Base-by-base conservation (phyloP, 2,888 invertebrate species). In the Schizaphis graminum region DNA sequence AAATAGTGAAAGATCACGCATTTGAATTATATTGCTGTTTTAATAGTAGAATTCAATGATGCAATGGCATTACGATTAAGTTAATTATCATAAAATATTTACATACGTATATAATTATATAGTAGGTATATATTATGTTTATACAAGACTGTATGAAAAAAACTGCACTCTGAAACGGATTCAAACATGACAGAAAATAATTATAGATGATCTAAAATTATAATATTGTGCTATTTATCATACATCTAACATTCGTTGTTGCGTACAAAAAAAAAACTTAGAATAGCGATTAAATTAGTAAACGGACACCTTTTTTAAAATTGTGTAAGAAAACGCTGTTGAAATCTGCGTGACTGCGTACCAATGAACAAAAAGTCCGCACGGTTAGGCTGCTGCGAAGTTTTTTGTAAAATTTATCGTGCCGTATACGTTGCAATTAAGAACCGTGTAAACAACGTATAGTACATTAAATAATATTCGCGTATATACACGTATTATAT, bases 361-460 rank as follows among this genome's bases (percentile, higher is more conserved):
- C 77, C 35, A 77, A 77, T 8, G 21, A 35, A 77, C 77, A 35
- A 77, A 77, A 35, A 77, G 77, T 35, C n/a, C 35, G 21, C 67
- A 35, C n/a, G 16, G 67, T 67, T 67, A 67, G n/a, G n/a, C 77
- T 35, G 35, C 35, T 77, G 8, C 77, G 8, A 77, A 77, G 77
- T 77, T 77, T 77, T 77, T 77, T 77, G 21, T 77, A 77, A 35
- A 77, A 44, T 89, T 89, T 89, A 89, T 56, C 89, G 89, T 35
- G 21, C 35, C 56, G 28, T 35, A 56, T 56, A 41, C 21, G 35
- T 91, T 41, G 84, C 84, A 91, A 91, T 91, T 91, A 91, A 91
- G 84, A 91, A 49, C 84, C 85, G 85, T 91, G 91, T 57, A 85
- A 91, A 90, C 67, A 90, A 44, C 89, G 16, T 53, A 53, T 53